phyloP scores from a whole-genome alignment of 2,888 invertebrate species.

The Dynastes hyllus region DNA sequence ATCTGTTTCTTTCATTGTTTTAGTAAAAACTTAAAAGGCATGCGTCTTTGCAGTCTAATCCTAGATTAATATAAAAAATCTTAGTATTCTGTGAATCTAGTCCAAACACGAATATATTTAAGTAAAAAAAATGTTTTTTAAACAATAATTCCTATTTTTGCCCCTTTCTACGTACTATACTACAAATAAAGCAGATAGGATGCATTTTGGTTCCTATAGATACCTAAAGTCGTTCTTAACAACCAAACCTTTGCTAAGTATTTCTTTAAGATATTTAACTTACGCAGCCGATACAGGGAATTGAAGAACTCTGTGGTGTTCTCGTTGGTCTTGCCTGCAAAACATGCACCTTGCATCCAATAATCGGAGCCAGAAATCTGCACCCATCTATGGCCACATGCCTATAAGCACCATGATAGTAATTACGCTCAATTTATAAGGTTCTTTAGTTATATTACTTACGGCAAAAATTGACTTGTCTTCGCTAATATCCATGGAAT shows the following conservation, averaged over 20 bases:
- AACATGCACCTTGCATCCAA: constrained; percentile 65
- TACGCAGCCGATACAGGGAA: constrained; percentile 26
- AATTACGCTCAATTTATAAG: background rate
- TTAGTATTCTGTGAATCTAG: too few species aligned
- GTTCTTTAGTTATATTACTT: constrained; percentile 53
- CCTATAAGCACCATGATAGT: constrained; percentile 60
- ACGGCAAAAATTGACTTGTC: constrained; percentile 63
- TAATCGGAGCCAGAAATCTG: constrained; percentile 58
- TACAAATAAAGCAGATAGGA: too few species aligned
- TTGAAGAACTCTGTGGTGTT: constrained; percentile 47
- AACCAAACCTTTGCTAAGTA: background rate
- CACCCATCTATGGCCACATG: constrained; percentile 70
- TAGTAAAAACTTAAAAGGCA: too few species aligned
- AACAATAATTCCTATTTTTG: too few species aligned
- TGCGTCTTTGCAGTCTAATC: too few species aligned
- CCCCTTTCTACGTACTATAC: too few species aligned
- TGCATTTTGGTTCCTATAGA: too few species aligned
- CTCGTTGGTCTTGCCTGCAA: constrained; percentile 61
- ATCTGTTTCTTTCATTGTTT: too few species aligned
- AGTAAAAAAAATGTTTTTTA: too few species aligned
- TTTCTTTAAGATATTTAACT: constrained; percentile 23
- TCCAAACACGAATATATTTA: too few species aligned
- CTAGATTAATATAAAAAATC: too few species aligned
- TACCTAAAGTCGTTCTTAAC: too few species aligned
- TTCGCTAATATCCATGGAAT: constrained; percentile 67